Evolutionary conservation across 2,888 invertebrate species (phyloP), one percentile per base, ranked within the genome.

Genomic region (Drosophila austrosaltans): DNA sequence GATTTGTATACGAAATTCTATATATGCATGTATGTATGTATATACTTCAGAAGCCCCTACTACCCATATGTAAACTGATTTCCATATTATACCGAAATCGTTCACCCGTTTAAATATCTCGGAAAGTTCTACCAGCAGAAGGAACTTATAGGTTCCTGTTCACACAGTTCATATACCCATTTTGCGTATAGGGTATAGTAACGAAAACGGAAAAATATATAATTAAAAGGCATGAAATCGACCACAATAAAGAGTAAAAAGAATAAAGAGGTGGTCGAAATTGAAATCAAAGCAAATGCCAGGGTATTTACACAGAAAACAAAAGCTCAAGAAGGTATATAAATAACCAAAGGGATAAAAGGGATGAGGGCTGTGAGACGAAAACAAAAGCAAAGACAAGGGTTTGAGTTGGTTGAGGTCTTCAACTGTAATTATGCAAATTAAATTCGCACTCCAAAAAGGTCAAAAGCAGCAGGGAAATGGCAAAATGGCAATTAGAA

Each of bases 401-500:
- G n/a, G 39, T 30, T 20, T 25, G 22, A 28, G 42, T 48, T 22
- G 48, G 25, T 25, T 16, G 48, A 28, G 36, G 42, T 42, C 48
- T 66, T 67, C 68, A 64, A 53, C 48, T 60, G 53, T 76, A 82
- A 82, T 87, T 86, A 83, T 83, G 83, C 81, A 83, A 83, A 83
- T 85, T 75, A 66, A 85, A 76, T 82, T 64, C 69, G 54, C 66
- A 39, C 30, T 22, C 63, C 57, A 44, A 63, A 81, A 85, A 82
- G 83, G 88, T 82, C 78, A 87, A 79, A 80, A 44, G 74, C 74
- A n/a, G 22, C 53, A 12, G 48, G 20, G 32, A 30, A 74, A 69
- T 60, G 70, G 32, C 10, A 61, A 25, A 53, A 48, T 22, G 48
- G 44, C 62, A 58, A 64, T 65, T 68, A 62, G 44, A 39, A 40